These are phyloP conservation scores for Psittacula cyanocephala DNA, from an alignment of 2,113 vertebrate genomes.

Conservation along the genomic window DNA sequence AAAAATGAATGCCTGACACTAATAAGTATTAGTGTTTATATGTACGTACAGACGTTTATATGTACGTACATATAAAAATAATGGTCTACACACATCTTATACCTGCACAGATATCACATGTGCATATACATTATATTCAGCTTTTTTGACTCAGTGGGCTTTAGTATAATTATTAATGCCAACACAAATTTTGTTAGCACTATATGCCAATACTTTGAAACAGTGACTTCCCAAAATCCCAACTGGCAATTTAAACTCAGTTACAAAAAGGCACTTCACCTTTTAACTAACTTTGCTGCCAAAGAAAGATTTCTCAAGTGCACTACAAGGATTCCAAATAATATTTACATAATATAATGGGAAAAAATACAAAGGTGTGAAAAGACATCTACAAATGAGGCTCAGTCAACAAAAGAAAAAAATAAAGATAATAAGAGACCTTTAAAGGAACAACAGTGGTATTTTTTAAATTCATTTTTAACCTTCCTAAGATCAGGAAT, in stretches of 20 bases:
- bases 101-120: background rate
- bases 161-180: background rate
- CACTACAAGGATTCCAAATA: background rate
- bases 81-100: background rate
- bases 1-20: background rate
- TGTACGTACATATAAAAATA: background rate
- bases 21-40: background rate
- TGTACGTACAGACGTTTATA: background rate
- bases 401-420: slow-evolving; percentile 21
- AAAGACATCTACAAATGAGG: background rate
- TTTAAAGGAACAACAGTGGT: background rate
- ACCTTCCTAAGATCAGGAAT: background rate
- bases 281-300: background rate
- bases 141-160: background rate
- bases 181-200: background rate
- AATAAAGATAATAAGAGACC: background rate
- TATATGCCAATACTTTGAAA: background rate
- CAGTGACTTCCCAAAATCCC: background rate
- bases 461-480: background rate
- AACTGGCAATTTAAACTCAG: background rate
- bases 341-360: slow-evolving; percentile 31
- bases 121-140: background rate
- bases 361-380: background rate
- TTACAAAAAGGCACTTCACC: background rate
- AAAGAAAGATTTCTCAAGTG: background rate